These are phyloP conservation scores for Heliconius sara DNA, from an alignment of 2,888 invertebrate genomes.

Conservation along the genomic window DNA sequence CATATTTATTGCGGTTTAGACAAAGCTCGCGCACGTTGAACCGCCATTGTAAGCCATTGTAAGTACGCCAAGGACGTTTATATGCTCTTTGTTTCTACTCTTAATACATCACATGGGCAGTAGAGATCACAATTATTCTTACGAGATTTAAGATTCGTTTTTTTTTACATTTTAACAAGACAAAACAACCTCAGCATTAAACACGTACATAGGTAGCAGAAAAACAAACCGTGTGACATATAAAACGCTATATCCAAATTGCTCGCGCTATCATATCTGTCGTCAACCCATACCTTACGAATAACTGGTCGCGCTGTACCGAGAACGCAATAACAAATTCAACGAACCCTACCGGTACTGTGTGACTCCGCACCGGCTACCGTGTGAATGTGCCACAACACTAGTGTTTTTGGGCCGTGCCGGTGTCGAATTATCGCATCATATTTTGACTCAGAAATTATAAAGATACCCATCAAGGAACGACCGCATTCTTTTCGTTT, in stretches of 20 bases:
- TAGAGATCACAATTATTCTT: constrained; percentile 31
- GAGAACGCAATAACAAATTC: constrained; percentile 83
- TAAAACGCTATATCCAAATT: constrained; percentile 69
- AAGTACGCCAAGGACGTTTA: constrained; percentile 69
- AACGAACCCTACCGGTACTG: constrained; percentile 83
- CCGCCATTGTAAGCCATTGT: constrained; percentile 71
- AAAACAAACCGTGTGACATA: constrained; percentile 47
- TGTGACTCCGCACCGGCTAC: constrained; percentile 77
- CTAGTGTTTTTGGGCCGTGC: constrained; percentile 71
- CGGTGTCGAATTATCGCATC: constrained; percentile 76
- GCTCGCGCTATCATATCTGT: constrained; percentile 72
- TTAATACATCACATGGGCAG: constrained; percentile 38
- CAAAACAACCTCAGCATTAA: constrained; percentile 35
- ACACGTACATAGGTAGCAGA: constrained; percentile 33
- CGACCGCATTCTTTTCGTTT: constrained; percentile 57
- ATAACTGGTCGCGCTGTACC: constrained; percentile 76
- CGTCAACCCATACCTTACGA: constrained; percentile 57
- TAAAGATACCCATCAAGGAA: constrained; percentile 63
- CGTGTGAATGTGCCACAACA: constrained; percentile 79
- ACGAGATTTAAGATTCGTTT: constrained; percentile 31
- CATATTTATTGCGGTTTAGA: constrained; percentile 80
- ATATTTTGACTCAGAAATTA: constrained; percentile 69
- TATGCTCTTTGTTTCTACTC: constrained; percentile 58
- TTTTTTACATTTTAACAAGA: constrained; percentile 35
- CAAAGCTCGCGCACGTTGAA: constrained; percentile 67